phyloP scores from a whole-genome alignment of 2,113 vertebrate species.

The Sitta europaea region DNA sequence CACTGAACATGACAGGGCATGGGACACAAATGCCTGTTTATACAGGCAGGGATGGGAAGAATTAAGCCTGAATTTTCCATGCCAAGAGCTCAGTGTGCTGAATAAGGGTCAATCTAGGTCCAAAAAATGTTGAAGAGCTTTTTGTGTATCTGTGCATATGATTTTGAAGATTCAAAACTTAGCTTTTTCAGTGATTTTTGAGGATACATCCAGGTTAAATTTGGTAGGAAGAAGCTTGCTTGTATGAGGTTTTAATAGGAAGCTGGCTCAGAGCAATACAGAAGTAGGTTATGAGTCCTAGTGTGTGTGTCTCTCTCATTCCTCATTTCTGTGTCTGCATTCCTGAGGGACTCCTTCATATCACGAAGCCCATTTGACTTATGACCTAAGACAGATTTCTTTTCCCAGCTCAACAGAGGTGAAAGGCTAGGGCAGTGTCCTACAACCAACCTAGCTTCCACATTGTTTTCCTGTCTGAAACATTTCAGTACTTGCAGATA shows the following conservation, averaged over 20 bases:
- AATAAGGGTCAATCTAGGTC: neutral
- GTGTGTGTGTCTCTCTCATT: neutral
- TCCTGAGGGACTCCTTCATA: conserved; percentile 17
- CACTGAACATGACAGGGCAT: rapidly evolving
- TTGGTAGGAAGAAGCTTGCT: neutral
- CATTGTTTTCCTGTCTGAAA: neutral
- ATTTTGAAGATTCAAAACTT: neutral
- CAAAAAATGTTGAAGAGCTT: neutral
- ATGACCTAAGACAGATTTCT: neutral
- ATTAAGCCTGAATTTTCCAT: neutral
- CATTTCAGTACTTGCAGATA: neutral
- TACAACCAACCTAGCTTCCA: neutral
- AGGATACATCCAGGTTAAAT: neutral
- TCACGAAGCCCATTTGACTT: conserved; percentile 2
- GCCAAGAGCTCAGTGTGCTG: neutral
- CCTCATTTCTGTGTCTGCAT: neutral
- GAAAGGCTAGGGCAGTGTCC: conserved; percentile 16
- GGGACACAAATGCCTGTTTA: neutral
- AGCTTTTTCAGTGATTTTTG: neutral
- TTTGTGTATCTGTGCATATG: neutral
- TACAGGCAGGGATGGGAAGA: neutral
- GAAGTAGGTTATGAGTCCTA: conserved; percentile 1
- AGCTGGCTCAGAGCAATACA: neutral
- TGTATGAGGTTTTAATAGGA: neutral
- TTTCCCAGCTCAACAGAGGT: neutral